Conservation (phyloP, 1,140 invertebrate genomes). For the Cepaea nemoralis region DNA sequence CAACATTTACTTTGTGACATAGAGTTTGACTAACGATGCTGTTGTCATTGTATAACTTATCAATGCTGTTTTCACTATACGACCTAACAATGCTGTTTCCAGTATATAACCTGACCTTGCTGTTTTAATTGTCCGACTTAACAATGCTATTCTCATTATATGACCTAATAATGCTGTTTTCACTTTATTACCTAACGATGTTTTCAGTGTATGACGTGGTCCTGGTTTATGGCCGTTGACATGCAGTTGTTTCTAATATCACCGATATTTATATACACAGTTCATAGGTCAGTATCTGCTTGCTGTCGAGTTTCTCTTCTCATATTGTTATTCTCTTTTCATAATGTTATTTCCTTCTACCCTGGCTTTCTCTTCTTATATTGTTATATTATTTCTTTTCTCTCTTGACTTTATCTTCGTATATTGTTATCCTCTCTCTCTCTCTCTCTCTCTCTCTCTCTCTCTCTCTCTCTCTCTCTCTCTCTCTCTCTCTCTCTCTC, state of each 20-base stretch:
- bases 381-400: no score
- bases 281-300: slow-evolving; percentile 38
- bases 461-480: neutral
- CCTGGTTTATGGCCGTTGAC: slow-evolving; percentile 87
- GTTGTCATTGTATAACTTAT: no score
- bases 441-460: neutral
- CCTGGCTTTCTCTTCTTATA: neutral
- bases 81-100: no score
- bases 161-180: no score
- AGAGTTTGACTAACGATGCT: no score
- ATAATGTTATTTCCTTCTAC: neutral
- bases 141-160: no score
- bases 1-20: no score
- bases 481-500: neutral
- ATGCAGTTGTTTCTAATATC: slow-evolving; percentile 83
- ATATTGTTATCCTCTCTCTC: neutral
- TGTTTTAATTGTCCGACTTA: no score
- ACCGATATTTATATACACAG: slow-evolving; percentile 74
- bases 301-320: neutral
- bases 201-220: slow-evolving; percentile 80
- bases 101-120: no score
- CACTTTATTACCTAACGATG: neutral
- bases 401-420: no score
- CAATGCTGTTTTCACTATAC: no score
- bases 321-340: no score